These are phyloP conservation scores for Ibycter americanus DNA, from an alignment of 2,797 vertebrate genomes.

Conservation along the genomic window DNA sequence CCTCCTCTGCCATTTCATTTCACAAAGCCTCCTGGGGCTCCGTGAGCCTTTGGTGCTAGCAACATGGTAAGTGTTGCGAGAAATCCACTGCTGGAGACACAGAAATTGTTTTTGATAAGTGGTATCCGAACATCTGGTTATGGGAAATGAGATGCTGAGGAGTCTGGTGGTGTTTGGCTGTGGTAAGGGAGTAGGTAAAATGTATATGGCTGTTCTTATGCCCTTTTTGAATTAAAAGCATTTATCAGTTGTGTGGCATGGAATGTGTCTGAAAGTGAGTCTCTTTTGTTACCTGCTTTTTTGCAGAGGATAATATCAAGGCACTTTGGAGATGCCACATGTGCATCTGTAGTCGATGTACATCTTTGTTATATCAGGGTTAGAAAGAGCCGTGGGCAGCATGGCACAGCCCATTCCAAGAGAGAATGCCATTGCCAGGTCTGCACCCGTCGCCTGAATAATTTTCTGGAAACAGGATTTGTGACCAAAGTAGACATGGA, in stretches of 20 bases:
- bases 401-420: not conserved
- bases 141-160: not conserved
- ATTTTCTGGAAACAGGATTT: not conserved
- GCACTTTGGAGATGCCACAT: not conserved
- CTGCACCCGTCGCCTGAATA: not conserved
- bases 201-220: fast-evolving
- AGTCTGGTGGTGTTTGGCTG: not conserved
- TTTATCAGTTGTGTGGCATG: not conserved
- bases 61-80: not conserved
- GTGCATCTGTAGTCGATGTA: not conserved
- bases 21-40: not conserved
- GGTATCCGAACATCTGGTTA: not conserved
- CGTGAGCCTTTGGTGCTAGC: not conserved
- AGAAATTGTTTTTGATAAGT: not conserved
- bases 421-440: not conserved
- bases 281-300: not conserved
- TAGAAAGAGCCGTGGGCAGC: not conserved
- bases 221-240: not conserved
- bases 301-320: not conserved
- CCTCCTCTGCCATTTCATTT: not conserved
- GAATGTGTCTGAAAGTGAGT: not conserved
- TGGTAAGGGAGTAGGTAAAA: not conserved
- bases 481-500: not conserved
- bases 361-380: not conserved
- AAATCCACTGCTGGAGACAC: not conserved